These are phyloP conservation scores for Synergus gifuensis DNA, from an alignment of 2,888 invertebrate genomes.

Conservation along the genomic window DNA sequence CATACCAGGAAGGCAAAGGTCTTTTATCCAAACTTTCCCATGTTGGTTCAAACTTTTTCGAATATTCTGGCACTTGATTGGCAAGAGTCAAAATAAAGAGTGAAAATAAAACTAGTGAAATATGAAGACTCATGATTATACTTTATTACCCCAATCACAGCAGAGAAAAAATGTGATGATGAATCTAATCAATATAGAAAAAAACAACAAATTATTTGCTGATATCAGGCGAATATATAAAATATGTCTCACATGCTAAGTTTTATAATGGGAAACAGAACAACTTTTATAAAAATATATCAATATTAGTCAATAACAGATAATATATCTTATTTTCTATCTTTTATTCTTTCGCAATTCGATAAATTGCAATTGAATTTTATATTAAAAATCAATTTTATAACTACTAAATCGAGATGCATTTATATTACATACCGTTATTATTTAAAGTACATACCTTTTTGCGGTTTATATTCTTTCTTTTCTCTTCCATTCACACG, in stretches of 20 bases:
- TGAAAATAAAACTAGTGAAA: neutral
- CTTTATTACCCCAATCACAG: neutral
- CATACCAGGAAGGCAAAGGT: constrained; percentile 93
- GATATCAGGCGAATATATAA: neutral
- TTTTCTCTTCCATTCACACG: neutral
- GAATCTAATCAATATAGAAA: neutral
- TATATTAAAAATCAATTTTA: neutral
- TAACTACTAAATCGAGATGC: no score
- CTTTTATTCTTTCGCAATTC: neutral
- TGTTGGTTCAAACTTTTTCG: constrained; percentile 81
- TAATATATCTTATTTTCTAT: neutral
- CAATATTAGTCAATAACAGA: no score
- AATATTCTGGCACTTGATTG: neutral
- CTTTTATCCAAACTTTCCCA: constrained; percentile 93
- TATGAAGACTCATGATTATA: neutral
- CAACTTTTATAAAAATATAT: neutral
- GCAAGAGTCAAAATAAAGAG: neutral
- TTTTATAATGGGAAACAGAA: neutral
- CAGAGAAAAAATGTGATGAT: neutral
- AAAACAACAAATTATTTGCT: neutral
- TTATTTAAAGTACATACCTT: neutral
- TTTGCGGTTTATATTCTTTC: neutral
- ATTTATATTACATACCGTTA: no score
- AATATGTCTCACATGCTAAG: neutral
- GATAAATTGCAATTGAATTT: neutral